Evolutionary conservation across 37 sponge, comb jelly and placozoan genomes (phyloP), one percentile per base, ranked within the genome.

Genomic region (Axinella damicornis): DNA sequence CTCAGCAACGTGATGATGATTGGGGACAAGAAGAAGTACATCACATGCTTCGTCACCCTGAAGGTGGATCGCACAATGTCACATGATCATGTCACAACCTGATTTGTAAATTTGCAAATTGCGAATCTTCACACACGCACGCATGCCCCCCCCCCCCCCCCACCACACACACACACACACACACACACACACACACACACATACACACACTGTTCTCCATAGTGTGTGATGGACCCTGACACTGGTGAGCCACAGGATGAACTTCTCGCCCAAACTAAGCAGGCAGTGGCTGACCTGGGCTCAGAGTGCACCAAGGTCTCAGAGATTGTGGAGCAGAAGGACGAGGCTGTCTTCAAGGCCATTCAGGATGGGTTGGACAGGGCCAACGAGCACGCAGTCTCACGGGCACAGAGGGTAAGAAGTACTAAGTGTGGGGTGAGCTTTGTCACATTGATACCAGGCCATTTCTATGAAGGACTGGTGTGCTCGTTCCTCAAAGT

Each of bases 1-100:
- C 81, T 94, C 28, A 95, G 97, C 74, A 91, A 94, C 79, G 92
- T 89, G 20, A 86, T 94, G 87, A 52, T 94, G 53, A 83, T 96
- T 78, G 97, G 97, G 35, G 90, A 94, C 68, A 85, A 77, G 59
- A 74, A 77, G 68, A 94, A 92, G 80, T 96, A 67, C 37, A 74
- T 96, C 54, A 82, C 93, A 15, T 90, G 92, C 65, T 75, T 96
- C 9, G 30, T 94, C 32, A 88, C 97, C 14, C 36, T 96, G 35
- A 91, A 96, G 85, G 97, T 96, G 22, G 35, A 66, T 36, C 37
- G 2, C 25, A 40, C 2, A 39, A 21, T 54, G 46, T 46, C 46
- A 46, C 46, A 46, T 46, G 46, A 46, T 9, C 46, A 46, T 46
- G 46, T n/a, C n/a, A n/a, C n/a, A n/a, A n/a, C n/a, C n/a, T n/a